Base-by-base conservation (phyloP, 2,797 vertebrate species). In the Dromococcyx pavoninus region DNA sequence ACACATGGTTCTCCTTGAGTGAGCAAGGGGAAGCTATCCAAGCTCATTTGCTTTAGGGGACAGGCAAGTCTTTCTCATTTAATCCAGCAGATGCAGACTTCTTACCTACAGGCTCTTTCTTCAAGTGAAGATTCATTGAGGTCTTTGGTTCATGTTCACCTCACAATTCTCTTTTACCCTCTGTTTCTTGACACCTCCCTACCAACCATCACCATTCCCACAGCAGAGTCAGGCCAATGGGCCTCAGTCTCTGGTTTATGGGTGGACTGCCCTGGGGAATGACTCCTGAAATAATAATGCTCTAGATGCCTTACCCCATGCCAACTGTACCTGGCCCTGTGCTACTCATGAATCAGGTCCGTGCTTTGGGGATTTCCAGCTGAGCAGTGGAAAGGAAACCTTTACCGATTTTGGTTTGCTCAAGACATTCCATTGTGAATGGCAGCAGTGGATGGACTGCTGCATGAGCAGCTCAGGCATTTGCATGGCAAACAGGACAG, bases 361-460 rank as follows among this genome's bases (percentile, higher is more conserved):
- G 51, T 90, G 32, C 30, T 61, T 57, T 50, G 30, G 12, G 50
- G 30, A 72, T 75, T 78, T 89, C 56, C 64, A 70, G 2, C 2
- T 21, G 27, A 48, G 28, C 21, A 67, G 66, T 13, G 12, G 33
- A 71, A 87, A 84, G 62, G 10, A 50, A 91, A 92, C 8, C 18
- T n/a, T 70, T 39, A 46, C 2, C 3, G 2, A 22, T 58, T 79
- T 65, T 21, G 30, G 27, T 58, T 67, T 88, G 32, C 72, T 53
- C 35, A n/a, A 32, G 56, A 39, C 43, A 66, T 41, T 9, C 30
- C 13, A 30, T 24, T 43, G 18, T n/a, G 75, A 82, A 32, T 23
- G 56, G 58, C 58, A 85, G 46, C 58, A 75, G 66, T 0, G 0
- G n/a, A 60, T 19, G 43, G 19, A 70, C 5, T 14, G n/a, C 37